These are phyloP conservation scores for Urocitellus parryii DNA, from an alignment of 2,113 vertebrate species.

Conservation along the genomic window DNA sequence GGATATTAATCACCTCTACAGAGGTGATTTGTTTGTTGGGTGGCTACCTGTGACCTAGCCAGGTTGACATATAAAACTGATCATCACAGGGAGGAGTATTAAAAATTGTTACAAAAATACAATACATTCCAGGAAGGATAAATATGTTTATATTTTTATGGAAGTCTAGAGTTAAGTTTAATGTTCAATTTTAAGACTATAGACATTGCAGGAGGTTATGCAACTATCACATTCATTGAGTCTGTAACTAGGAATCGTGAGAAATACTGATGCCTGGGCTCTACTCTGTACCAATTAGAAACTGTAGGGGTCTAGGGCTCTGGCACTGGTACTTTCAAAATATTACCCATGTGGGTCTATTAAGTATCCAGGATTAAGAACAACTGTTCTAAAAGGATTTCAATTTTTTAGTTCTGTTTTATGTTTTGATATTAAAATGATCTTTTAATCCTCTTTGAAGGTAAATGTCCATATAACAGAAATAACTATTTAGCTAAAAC, in stretches of 20 bases:
- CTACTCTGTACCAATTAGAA: neutral
- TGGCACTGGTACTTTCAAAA: neutral
- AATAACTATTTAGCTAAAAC: neutral
- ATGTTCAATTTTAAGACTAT: constrained; percentile 8
- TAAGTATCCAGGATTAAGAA: neutral
- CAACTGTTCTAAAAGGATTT: neutral
- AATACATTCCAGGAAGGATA: neutral
- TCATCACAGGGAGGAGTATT: neutral
- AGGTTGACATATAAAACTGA: neutral
- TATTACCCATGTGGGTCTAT: neutral
- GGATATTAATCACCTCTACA: neutral
- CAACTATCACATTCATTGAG: neutral
- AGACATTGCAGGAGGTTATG: neutral
- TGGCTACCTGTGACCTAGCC: neutral
- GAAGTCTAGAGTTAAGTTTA: neutral
- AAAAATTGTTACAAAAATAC: neutral
- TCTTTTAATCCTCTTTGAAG: neutral
- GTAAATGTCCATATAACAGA: neutral
- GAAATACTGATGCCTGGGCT: neutral
- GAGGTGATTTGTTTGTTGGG: neutral
- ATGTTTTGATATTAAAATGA: neutral
- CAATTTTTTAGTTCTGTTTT: neutral
- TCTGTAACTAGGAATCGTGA: neutral
- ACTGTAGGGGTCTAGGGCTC: neutral
- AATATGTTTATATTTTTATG: neutral